Evolutionary conservation across 2,888 invertebrate genomes (phyloP), one percentile per base, ranked within the genome.

Genomic region (Drepanosiphum platanoidis): DNA sequence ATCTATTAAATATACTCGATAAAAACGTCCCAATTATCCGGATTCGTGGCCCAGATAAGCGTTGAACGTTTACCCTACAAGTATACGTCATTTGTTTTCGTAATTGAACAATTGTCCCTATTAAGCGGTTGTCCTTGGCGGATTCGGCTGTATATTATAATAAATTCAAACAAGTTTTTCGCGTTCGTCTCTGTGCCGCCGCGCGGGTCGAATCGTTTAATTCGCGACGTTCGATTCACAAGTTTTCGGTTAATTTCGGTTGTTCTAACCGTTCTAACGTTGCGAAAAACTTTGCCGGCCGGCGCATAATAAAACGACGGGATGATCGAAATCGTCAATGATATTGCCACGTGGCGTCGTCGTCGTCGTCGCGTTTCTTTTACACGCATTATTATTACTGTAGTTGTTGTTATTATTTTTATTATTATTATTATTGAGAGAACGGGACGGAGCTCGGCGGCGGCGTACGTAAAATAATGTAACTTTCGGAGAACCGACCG

Each of bases 201-300:
- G n/a, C n/a, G n/a, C n/a, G n/a, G 30, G 66, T 68, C n/a, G 9
- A 13, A 80, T n/a, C n/a, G 70, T 68, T 46, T 70, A 80, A 70
- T 68, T 68, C 32, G 46, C 5, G n/a, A 52, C 42, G 66, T 70
- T 34, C 4, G 64, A 70, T 46, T 52, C 58, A 81, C 9, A 61
- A 81, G 71, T 81, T 81, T 71, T 71, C 71, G 22, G 81, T 81
- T 81, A 58, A 71, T 81, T 81, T 61, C 58, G 71, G 13, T 32
- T 11, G 13, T n/a, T n/a, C n/a, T n/a, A 39, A 39, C 39, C 58
- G 39, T 27, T 22, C 22, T 18, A 27, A 58, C 15, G n/a, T 39
- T n/a, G 22, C 71, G 58, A 71, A 58, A 81, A 81, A 58, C 71
- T 81, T 61, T n/a, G n/a, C n/a, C n/a, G n/a, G n/a, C n/a, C n/a